Evolutionary conservation across 2,113 vertebrate genomes (phyloP), one percentile per base, ranked within the genome.

Genomic region (Oncorhynchus tshawytscha): DNA sequence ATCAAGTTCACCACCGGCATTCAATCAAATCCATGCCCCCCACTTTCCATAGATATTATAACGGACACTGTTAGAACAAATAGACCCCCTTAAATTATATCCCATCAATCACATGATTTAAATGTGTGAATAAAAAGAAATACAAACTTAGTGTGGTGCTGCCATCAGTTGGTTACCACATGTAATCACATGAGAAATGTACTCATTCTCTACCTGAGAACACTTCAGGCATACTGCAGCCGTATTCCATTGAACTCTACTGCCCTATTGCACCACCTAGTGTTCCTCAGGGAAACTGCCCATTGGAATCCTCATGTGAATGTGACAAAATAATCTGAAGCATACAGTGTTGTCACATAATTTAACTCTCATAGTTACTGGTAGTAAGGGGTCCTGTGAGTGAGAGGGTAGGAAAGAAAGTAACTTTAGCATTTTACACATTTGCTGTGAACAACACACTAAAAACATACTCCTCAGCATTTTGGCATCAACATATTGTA

Each of bases 231-330:
- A 13, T 16, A 29, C 24, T 31, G 13, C 15, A 29, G 1, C 65
- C 0, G 27, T 6, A 16, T 29, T 13, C 13, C 25, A 67, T 27
- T 67, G 25, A 77, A 59, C 39, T n/a, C 25, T 3, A 3, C 75
- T 64, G 64, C 77, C 39, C 6, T 87, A 80, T 49, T 51, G 9
- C 29, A 73, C 87, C 87, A 89, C 89, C 90, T 91, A 86, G 87
- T 83, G 90, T 71, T 85, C 27, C 65, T 13, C 22, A 2, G 27
- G 51, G 20, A 68, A 80, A 86, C 62, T 81, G 67, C 75, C 20
- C 6, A 57, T 57, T 57, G 54, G 54, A 57, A 57, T 57, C 54
- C 16, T 57, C 4, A 54, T 15, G 20, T 57, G 54, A 57, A 57
- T 15, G 54, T 57, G 54, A 57, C 54, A 45, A 45, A 45, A 11